Evolutionary conservation across 2,888 invertebrate species (phyloP).

Genomic region (Drosophila mercatorum): DNA sequence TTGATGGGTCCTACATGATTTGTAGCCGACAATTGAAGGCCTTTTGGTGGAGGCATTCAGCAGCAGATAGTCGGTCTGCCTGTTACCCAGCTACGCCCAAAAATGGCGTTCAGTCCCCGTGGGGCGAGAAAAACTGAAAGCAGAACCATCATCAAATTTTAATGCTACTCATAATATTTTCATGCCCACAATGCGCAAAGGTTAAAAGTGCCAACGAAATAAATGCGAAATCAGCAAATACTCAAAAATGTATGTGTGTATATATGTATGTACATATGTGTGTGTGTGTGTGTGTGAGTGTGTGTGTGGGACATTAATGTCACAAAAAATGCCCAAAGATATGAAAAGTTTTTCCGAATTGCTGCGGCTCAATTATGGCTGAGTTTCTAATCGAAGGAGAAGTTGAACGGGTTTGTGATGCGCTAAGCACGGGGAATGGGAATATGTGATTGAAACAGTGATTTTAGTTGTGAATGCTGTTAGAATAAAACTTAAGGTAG

Average conservation of each 20-base stretch:
- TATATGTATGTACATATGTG: not conserved
- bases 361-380: slow-evolving; percentile 21
- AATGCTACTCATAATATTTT: slow-evolving; percentile 77
- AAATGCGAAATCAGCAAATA: slow-evolving; percentile 68
- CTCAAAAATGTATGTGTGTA: slow-evolving; percentile 13
- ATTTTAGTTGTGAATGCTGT: not conserved
- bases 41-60: slow-evolving; percentile 11
- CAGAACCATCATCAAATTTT: slow-evolving; percentile 71
- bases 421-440: slow-evolving; percentile 4
- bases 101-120: not conserved
- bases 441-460: not conserved
- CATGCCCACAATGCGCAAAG: slow-evolving; percentile 73
- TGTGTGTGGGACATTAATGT: slow-evolving; percentile 38
- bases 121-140: slow-evolving; percentile 6
- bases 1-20: slow-evolving; percentile 69
- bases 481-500: not conserved
- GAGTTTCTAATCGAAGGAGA: slow-evolving; percentile 36
- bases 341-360: slow-evolving; percentile 46
- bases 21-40: slow-evolving; percentile 71
- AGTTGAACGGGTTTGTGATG: slow-evolving; percentile 19
- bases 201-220: slow-evolving; percentile 51
- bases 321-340: slow-evolving; percentile 39
- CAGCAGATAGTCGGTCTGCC: not conserved
- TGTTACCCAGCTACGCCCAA: no score
- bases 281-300: slow-evolving; percentile 3